These are phyloP conservation scores for Sylvietta virens DNA, from an alignment of 2,113 vertebrate genomes.

Conservation along the genomic window DNA sequence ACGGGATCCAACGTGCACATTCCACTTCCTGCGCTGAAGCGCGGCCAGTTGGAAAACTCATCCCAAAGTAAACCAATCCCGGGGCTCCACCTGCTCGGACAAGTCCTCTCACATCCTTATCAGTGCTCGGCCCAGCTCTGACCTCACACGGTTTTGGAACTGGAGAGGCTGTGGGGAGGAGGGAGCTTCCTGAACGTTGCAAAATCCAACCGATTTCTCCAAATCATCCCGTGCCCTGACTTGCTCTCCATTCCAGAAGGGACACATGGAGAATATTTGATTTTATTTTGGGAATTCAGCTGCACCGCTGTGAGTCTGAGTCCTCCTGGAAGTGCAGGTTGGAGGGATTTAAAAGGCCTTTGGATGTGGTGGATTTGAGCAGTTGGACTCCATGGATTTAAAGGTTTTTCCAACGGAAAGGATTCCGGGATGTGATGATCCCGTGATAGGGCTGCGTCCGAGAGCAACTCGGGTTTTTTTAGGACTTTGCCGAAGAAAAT, in stretches of 20 bases:
- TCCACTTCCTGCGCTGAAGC: neutral
- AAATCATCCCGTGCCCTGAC: rapidly evolving
- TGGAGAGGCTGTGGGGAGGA: neutral
- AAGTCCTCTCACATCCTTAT: neutral
- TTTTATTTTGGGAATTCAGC: neutral
- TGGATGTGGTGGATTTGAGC: neutral
- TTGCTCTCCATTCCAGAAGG: neutral
- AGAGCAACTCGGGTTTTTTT: neutral
- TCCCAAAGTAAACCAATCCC: neutral
- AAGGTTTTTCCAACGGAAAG: neutral
- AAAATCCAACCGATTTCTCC: neutral
- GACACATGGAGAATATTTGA: rapidly evolving
- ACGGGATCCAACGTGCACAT: rapidly evolving
- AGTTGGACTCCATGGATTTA: neutral
- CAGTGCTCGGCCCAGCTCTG: neutral
- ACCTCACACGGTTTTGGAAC: neutral
- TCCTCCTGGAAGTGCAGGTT: neutral
- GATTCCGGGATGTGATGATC: neutral
- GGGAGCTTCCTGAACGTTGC: neutral
- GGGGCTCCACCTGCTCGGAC: neutral
- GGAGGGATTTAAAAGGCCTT: neutral
- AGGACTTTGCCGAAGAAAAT: neutral
- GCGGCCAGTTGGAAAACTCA: neutral
- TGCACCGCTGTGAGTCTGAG: rapidly evolving
- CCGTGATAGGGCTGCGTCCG: neutral